Evolutionary conservation across 1,140 invertebrate species (phyloP).

Genomic region (Drosophila nasuta): DNA sequence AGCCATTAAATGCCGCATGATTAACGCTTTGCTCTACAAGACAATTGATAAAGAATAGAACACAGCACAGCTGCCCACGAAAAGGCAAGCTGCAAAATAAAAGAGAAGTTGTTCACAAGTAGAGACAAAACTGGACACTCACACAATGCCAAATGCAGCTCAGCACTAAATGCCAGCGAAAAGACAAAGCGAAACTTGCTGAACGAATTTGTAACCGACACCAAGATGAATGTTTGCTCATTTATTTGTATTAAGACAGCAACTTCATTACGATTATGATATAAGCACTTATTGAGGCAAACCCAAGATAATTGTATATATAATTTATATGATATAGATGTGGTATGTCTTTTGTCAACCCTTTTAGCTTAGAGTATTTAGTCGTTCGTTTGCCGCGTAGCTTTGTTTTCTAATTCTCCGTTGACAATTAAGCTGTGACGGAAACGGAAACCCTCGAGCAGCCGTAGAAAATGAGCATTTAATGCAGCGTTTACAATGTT

Average conservation of each 20-base stretch:
- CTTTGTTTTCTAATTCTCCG: constrained; percentile 19
- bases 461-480: constrained; percentile 67
- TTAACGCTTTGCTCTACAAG: constrained; percentile 75
- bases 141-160: constrained; percentile 25
- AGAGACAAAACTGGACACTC: background rate
- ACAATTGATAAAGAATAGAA: constrained; percentile 75
- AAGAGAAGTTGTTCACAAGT: background rate
- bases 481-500: constrained; percentile 68
- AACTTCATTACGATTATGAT: constrained; percentile 15
- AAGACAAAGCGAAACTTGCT: constrained; percentile 16
- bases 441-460: constrained; percentile 62
- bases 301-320: constrained; percentile 6
- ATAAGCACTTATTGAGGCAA: background rate
- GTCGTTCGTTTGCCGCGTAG: background rate
- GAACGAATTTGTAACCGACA: constrained; percentile 26
- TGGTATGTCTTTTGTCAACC: background rate
- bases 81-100: constrained; percentile 5
- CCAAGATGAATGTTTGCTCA: constrained; percentile 25
- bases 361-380: constrained; percentile 19
- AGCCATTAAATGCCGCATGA: constrained; percentile 78
- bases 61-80: constrained; percentile 41
- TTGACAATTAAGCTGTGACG: constrained; percentile 55
- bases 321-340: background rate
- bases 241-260: constrained; percentile 23
- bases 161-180: background rate